phyloP scores from a whole-genome alignment of 2,888 invertebrate species.

The Callosobruchus maculatus region DNA sequence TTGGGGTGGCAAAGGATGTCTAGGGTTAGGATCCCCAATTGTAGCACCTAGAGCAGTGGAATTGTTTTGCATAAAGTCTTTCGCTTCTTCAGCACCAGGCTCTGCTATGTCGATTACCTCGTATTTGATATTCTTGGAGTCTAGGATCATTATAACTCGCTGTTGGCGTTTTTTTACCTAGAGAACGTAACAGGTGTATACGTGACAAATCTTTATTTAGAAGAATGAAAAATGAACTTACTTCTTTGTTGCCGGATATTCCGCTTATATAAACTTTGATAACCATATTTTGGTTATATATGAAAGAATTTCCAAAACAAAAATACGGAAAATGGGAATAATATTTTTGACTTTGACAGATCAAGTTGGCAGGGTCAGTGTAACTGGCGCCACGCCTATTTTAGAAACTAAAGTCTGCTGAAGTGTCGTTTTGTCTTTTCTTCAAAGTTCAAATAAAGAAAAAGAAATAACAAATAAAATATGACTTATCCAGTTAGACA shows the following conservation, averaged over 20 bases:
- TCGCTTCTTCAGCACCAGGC: constrained; percentile 82
- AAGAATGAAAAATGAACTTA: constrained; percentile 47
- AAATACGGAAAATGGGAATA: neutral
- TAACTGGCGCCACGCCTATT: constrained; percentile 29
- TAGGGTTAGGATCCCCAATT: constrained; percentile 67
- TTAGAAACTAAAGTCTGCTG: neutral
- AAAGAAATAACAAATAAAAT: neutral
- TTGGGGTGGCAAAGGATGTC: constrained; percentile 88
- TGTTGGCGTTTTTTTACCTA: constrained; percentile 96
- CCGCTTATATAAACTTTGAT: constrained; percentile 89
- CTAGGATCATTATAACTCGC: constrained; percentile 88
- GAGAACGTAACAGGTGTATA: constrained; percentile 14
- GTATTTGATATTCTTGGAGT: constrained; percentile 86
- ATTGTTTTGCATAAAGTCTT: constrained; percentile 90
- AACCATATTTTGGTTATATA: constrained; percentile 59
- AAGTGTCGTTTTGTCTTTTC: neutral
- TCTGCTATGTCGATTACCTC: constrained; percentile 92
- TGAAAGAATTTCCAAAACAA: constrained; percentile 5
- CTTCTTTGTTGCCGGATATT: constrained; percentile 93
- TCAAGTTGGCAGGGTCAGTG: constrained; percentile 21
- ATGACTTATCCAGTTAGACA: neutral
- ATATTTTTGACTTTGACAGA: constrained; percentile 24
- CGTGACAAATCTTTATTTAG: neutral
- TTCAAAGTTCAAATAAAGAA: too few relatives aligned
- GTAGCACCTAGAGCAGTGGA: constrained; percentile 72